Evolutionary conservation across 2,113 vertebrate species (phyloP).

Genomic region (Lipophrys pholis): DNA sequence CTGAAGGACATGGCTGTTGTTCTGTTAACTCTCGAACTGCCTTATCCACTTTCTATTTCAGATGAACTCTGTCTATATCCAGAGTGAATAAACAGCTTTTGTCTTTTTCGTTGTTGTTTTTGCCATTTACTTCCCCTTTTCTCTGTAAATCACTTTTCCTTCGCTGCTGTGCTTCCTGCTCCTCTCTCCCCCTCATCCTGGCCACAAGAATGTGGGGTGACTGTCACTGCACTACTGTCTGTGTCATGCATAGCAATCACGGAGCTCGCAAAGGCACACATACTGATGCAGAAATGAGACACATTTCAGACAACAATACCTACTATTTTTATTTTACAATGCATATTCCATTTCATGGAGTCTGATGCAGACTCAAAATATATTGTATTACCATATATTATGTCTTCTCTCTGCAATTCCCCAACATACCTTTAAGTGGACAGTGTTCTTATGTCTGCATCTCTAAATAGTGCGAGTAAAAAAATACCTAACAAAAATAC

Average conservation of each 20-base stretch:
- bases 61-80: too few relatives aligned
- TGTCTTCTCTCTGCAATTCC: constrained; percentile 4
- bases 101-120: neutral
- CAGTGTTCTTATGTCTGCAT: constrained; percentile 30
- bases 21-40: neutral
- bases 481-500: constrained; percentile 26
- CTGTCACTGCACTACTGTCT: constrained; percentile 34
- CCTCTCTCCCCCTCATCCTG: neutral
- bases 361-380: neutral
- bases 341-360: neutral
- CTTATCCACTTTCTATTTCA: neutral
- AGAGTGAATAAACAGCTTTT: too few relatives aligned
- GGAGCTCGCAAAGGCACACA: constrained; percentile 31
- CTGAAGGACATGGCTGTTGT: constrained; percentile 23
- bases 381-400: neutral
- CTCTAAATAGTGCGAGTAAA: constrained; percentile 11
- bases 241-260: constrained; percentile 54
- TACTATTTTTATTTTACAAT: neutral
- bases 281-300: neutral
- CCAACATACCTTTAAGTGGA: constrained; percentile 13
- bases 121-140: neutral
- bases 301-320: neutral
- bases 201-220: constrained; percentile 61
- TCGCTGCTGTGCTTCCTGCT: constrained; percentile 7
- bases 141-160: constrained; percentile 17